Conservation (phyloP, 1,140 invertebrate genomes). For the Pseudomyrmex pallidus region DNA sequence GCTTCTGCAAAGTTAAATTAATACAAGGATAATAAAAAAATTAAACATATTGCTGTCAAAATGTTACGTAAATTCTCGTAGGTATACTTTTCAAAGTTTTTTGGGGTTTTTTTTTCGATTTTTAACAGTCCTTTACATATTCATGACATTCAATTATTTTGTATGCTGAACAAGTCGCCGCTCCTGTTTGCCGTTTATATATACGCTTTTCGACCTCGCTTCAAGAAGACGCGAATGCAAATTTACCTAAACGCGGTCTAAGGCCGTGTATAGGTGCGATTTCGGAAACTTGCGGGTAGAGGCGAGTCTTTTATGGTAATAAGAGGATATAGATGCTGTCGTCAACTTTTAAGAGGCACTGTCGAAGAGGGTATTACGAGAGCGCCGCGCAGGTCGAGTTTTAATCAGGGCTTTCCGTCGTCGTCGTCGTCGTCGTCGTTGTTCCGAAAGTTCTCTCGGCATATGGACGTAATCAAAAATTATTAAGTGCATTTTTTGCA, state of each 20-base stretch:
- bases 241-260: constrained; percentile 45
- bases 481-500: constrained; percentile 3
- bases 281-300: constrained; percentile 13
- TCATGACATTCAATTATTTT: constrained; percentile 36
- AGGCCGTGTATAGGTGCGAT: constrained; percentile 15
- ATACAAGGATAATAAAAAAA: neutral
- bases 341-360: constrained; percentile 44
- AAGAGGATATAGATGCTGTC: constrained; percentile 40
- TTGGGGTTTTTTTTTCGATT: neutral
- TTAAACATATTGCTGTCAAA: neutral
- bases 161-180: neutral
- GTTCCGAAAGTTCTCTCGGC: neutral
- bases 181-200: neutral
- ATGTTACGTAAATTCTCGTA: neutral
- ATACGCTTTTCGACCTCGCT: neutral
- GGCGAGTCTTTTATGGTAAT: constrained; percentile 34
- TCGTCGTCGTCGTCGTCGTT: neutral
- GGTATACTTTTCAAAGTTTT: too few species aligned
- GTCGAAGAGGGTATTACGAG: constrained; percentile 37
- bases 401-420: constrained; percentile 40
- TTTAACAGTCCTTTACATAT: neutral
- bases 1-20: too few species aligned
- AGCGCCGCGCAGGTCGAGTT: constrained; percentile 16
- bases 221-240: neutral
- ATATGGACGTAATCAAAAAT: neutral